Base-by-base conservation (phyloP, 2,113 vertebrate genomes). In the Amphilophus citrinellus region DNA sequence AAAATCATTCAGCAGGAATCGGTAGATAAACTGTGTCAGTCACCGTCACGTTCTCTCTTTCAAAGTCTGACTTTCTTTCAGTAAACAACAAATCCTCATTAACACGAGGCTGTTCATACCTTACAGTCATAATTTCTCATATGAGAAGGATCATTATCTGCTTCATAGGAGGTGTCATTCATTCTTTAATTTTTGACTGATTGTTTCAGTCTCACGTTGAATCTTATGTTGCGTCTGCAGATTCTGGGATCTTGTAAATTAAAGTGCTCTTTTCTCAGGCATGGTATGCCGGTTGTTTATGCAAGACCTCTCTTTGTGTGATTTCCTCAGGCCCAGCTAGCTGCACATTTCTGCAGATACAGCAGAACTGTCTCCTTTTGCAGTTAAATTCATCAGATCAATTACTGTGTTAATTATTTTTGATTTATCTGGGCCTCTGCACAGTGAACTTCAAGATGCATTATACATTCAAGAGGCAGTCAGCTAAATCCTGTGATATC, bases 381-480 rank as follows among this genome's bases (percentile, higher is more conserved):
- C 57, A 22, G 73, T 73, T 58, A 86, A 91, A 92, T 90, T 84
- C 79, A 91, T 93, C 94, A 91, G 85, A 91, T 94, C 92, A 92
- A 90, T 95, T 94, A 93, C 71, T 79, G 87, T 92, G 89, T 94
- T 94, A 94, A 94, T 95, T 92, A 91, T 80, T 93, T 92, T 92
- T 90, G 90, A 93, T 93, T 93, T 93, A 94, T 94, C 90, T 92
- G 85, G 86, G 84, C 61, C 73, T 86, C 65, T 89, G 85, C 86
- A 76, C 81, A 65, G 56, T 87, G 85, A 89, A 90, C 79, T 68
- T 87, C 65, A 56, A 76, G 88, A 71, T 81, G 56, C 63, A 84
- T 93, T 84, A 85, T 59, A 78, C 61, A 89, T 89, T 89, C 73
- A 77, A 62, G 68, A 85, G 32, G 77, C 90, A 87, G 92, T 82